Conservation (phyloP, 2,113 vertebrate genomes). For the Perccottus glenii region DNA sequence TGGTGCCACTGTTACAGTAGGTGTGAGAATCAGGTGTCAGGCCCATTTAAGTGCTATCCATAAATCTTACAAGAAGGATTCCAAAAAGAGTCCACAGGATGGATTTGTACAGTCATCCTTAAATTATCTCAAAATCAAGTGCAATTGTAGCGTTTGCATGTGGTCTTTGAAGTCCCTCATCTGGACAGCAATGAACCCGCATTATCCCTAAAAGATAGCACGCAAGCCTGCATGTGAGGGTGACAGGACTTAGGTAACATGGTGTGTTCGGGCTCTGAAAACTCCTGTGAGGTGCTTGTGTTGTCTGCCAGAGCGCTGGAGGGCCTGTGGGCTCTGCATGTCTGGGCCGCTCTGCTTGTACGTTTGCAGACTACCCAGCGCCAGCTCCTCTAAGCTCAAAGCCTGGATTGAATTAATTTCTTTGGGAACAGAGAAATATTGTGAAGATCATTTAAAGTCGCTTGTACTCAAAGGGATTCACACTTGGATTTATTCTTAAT, state of each 20-base stretch:
- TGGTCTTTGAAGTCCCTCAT: slow-evolving; percentile 34
- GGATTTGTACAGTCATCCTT: slow-evolving; percentile 15
- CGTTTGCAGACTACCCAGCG: slow-evolving; percentile 53
- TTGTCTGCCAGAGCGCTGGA: slow-evolving; percentile 65
- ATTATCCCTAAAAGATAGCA: slow-evolving; percentile 24
- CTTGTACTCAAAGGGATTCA: not conserved
- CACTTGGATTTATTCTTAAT: slow-evolving; percentile 29
- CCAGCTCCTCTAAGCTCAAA: slow-evolving; percentile 44
- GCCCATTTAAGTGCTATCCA: slow-evolving; percentile 2
- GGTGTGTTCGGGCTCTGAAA: slow-evolving; percentile 40
- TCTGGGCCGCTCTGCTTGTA: slow-evolving; percentile 62
- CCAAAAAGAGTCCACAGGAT: slow-evolving; percentile 16
- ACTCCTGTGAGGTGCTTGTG: slow-evolving; percentile 41
- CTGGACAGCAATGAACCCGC: slow-evolving; percentile 33
- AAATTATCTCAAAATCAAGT: slow-evolving; percentile 28
- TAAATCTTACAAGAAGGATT: slow-evolving; percentile 30
- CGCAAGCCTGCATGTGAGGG: slow-evolving; percentile 30
- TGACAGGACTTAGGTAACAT: slow-evolving; percentile 42
- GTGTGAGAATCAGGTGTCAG: slow-evolving; percentile 21
- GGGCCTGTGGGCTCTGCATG: slow-evolving; percentile 66
- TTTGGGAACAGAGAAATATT: slow-evolving; percentile 46
- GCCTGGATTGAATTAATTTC: slow-evolving; percentile 57
- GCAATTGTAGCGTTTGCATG: slow-evolving; percentile 16
- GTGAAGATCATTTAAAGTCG: slow-evolving; percentile 29
- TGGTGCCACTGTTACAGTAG: slow-evolving; percentile 7